Conservation (phyloP, 1,140 invertebrate species). For the Polypedilum pembai region DNA sequence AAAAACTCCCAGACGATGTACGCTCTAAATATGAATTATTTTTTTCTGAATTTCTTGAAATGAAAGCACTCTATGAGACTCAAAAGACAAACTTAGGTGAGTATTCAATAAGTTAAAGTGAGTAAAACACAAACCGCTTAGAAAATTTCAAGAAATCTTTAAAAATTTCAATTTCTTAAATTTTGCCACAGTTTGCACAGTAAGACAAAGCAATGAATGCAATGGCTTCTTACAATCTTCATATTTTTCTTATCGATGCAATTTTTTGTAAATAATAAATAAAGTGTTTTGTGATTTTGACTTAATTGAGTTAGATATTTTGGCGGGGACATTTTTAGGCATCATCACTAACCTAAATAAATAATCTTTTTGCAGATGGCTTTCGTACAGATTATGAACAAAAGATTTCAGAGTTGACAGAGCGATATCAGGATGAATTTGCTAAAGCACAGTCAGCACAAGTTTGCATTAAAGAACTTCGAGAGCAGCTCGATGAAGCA, state of each 20-base stretch:
- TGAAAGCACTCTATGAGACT: constrained; percentile 59
- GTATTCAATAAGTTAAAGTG: constrained; percentile 25
- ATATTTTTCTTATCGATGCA: constrained; percentile 30
- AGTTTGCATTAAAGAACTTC: constrained; percentile 53
- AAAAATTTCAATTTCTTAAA: constrained; percentile 10
- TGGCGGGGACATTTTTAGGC: constrained; percentile 15
- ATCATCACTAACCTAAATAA: constrained; percentile 30
- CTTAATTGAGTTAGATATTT: too few species aligned
- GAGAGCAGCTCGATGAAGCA: constrained; percentile 52
- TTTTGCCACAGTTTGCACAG: constrained; percentile 16
- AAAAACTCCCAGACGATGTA: constrained; percentile 36
- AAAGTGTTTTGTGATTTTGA: too few species aligned
- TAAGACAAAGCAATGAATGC: constrained; percentile 29
- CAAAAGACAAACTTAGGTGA: constrained; percentile 53
- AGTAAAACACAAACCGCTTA: not conserved
- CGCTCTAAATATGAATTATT: constrained; percentile 54
- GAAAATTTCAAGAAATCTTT: not conserved
- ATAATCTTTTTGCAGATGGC: constrained; percentile 47
- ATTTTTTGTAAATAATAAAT: not conserved
- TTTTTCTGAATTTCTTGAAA: constrained; percentile 61
- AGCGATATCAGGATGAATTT: constrained; percentile 55
- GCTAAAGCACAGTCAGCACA: constrained; percentile 55
- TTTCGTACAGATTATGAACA: constrained; percentile 51
- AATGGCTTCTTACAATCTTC: constrained; percentile 29
- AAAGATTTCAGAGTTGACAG: constrained; percentile 49